Evolutionary conservation across 2,113 vertebrate genomes (phyloP).

Genomic region (Herpetotheres cachinnans): DNA sequence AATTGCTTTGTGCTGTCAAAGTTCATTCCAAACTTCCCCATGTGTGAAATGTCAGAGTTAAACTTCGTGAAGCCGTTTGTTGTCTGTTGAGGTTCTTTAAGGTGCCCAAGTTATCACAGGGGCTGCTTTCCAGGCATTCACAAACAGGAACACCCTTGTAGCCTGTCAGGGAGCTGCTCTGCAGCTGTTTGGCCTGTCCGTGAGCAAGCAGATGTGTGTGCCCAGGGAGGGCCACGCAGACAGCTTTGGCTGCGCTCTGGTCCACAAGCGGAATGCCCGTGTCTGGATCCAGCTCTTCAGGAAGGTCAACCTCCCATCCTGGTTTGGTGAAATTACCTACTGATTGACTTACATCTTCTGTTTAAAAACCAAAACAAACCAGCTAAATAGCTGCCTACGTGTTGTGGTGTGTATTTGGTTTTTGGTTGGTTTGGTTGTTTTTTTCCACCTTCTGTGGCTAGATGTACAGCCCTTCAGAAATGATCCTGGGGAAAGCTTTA

Average conservation of each 20-base stretch:
- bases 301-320: background rate
- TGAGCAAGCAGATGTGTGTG: background rate
- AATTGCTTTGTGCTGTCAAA: background rate
- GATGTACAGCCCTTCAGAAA: background rate
- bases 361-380: background rate
- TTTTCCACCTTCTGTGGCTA: background rate
- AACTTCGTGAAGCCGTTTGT: background rate
- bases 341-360: background rate
- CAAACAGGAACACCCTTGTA: background rate
- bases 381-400: background rate
- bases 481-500: background rate
- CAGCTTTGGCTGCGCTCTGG: background rate
- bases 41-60: background rate
- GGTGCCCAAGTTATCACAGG: background rate
- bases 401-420: background rate
- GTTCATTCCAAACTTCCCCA: background rate
- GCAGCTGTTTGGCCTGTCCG: rapidly evolving
- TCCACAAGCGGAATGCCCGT: rapidly evolving
- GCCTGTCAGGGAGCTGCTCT: background rate
- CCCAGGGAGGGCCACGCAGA: background rate
- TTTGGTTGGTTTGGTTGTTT: background rate
- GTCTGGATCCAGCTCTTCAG: background rate
- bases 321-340: background rate
- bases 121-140: rapidly evolving
- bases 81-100: background rate